These are phyloP conservation scores for Cephalotes varians DNA, from an alignment of 2,888 invertebrate species.

Conservation along the genomic window DNA sequence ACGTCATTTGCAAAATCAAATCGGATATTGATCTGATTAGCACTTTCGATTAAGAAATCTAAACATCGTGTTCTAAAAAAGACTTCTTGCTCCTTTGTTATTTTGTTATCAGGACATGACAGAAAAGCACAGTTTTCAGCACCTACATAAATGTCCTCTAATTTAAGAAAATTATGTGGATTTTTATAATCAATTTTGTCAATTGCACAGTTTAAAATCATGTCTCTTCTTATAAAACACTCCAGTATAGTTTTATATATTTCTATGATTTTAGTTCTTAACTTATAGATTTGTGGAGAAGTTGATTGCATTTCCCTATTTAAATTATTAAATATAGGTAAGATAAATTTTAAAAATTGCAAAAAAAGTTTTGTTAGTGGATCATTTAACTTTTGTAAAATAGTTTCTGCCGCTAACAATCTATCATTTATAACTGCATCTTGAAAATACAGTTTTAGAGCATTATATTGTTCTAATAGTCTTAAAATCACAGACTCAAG, in stretches of 20 bases:
- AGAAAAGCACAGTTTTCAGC: background rate
- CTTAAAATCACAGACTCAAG: background rate
- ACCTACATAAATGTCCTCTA: background rate
- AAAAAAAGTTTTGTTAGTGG: background rate
- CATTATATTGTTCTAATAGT: slow-evolving; percentile 6
- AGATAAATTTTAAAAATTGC: background rate
- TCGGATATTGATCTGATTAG: background rate
- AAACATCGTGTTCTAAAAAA: background rate
- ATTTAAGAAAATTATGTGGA: background rate
- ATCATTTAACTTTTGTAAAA: background rate
- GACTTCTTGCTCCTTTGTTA: background rate
- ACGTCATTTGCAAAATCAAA: background rate
- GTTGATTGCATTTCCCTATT: slow-evolving; percentile 21
- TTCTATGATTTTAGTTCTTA: background rate
- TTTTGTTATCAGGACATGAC: background rate
- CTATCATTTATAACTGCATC: background rate
- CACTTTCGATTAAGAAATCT: background rate
- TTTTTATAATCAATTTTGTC: slow-evolving; percentile 1
- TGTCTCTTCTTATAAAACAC: background rate
- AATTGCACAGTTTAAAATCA: background rate
- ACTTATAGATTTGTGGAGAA: background rate
- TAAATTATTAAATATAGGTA: background rate
- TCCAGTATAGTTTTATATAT: background rate
- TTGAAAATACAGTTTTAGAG: background rate
- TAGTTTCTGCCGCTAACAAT: background rate